These are phyloP conservation scores for Melanocharis versteri DNA, from an alignment of 2,113 vertebrate genomes.

Conservation along the genomic window DNA sequence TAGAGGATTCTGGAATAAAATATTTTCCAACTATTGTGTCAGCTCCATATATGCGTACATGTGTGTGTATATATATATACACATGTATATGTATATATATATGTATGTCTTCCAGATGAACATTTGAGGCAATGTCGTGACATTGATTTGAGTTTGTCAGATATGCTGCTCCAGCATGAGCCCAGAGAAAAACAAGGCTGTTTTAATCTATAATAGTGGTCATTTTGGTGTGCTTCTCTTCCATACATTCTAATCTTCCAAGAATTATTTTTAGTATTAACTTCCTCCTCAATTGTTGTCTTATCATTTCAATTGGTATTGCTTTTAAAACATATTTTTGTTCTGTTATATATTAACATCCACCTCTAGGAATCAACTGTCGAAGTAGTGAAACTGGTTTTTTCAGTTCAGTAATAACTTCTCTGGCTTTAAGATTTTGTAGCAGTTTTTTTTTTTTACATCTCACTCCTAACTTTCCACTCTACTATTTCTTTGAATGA, in stretches of 20 bases:
- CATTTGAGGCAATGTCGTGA: not conserved
- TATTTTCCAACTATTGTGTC: not conserved
- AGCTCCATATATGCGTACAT: not conserved
- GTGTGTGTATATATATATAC: not conserved
- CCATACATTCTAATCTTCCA: not conserved
- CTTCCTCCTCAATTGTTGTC: not conserved
- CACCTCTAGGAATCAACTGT: not conserved
- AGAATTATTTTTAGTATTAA: not conserved
- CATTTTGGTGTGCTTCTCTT: not conserved
- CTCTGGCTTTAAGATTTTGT: constrained; percentile 20
- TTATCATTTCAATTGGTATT: not conserved
- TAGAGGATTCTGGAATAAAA: not conserved
- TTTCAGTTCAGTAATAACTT: not conserved
- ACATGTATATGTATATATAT: not conserved
- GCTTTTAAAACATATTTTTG: not conserved
- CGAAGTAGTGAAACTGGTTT: not conserved
- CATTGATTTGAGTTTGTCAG: not conserved
- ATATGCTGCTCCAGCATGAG: not conserved
- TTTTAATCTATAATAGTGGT: not conserved
- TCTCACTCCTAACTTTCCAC: constrained; percentile 20
- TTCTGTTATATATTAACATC: not conserved
- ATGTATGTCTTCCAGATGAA: not conserved
- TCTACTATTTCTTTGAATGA: constrained; percentile 5
- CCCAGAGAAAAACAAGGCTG: not conserved
- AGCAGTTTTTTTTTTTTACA: not conserved